A percentile compares a stretch with the other conserved stretches of the same genome.
Evolutionary conservation across 2,888 invertebrate genomes (phyloP).

Genomic region (Drosophila mettleri): DNA sequence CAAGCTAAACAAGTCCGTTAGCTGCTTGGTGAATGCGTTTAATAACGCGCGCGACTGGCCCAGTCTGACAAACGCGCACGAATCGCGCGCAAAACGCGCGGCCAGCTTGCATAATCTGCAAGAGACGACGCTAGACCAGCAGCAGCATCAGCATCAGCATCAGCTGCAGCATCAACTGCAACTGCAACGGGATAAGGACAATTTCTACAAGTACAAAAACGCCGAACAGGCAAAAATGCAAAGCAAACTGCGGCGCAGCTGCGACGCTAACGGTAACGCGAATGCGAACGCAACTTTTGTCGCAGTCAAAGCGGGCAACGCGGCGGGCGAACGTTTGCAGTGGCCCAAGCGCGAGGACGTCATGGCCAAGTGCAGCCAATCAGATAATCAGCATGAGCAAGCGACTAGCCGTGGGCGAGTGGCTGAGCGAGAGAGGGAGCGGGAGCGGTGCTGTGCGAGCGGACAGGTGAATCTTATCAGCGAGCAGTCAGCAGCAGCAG

Average conservation of each 20-base stretch:
- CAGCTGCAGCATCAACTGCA: conserved; percentile 42
- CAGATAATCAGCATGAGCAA: conserved; percentile 43
- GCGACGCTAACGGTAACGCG: conserved; percentile 27
- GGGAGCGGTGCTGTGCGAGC: not conserved
- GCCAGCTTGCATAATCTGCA: conserved; percentile 81
- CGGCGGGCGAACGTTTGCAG: conserved; percentile 76
- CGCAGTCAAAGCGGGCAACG: conserved; percentile 44
- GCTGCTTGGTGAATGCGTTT: conserved; percentile 77
- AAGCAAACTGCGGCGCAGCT: conserved; percentile 57
- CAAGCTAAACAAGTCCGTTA: conserved; percentile 79
- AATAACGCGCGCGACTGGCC: conserved; percentile 62
- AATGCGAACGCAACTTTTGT: conserved; percentile 55
- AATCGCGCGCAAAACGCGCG: conserved; percentile 74
- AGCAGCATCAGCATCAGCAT: no score
- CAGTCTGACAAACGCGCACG: conserved; percentile 38
- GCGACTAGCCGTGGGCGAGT: not conserved
- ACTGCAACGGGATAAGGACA: conserved; percentile 77
- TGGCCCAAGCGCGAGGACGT: conserved; percentile 80
- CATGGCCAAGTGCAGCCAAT: conserved; percentile 40
- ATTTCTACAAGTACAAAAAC: conserved; percentile 85
- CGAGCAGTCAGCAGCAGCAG: conserved; percentile 3
- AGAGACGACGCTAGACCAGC: conserved; percentile 25
- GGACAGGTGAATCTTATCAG: conserved; percentile 43
- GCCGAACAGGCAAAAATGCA: conserved; percentile 80
- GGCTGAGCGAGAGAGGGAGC: conserved; percentile 4